These are phyloP conservation scores for Drosophila paracracens DNA, from an alignment of 2,888 invertebrate species.

Conservation along the genomic window DNA sequence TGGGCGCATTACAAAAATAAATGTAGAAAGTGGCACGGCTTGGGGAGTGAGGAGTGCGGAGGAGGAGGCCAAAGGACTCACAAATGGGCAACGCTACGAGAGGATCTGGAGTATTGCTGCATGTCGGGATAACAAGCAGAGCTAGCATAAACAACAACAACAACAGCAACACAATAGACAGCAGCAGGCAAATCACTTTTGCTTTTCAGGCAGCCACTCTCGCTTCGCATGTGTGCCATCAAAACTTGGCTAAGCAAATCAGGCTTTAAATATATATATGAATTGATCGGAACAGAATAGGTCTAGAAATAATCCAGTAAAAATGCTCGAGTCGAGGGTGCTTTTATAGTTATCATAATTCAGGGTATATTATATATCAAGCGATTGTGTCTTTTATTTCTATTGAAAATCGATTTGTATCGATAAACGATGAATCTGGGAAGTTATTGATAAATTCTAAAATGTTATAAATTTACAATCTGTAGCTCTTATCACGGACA, in stretches of 20 bases:
- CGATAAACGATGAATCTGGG: background rate
- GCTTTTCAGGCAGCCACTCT: background rate
- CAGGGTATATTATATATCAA: no score
- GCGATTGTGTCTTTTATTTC: background rate
- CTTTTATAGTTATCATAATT: background rate
- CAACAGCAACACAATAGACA: background rate
- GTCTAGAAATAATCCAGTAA: background rate
- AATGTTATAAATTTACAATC: accelerated
- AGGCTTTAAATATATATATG: background rate
- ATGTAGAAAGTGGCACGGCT: background rate
- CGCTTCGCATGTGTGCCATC: background rate
- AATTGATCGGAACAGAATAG: background rate
- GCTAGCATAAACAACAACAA: background rate
- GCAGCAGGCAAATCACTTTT: conserved; percentile 8
- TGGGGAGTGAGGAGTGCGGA: background rate
- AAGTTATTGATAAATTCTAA: background rate
- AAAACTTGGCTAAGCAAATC: background rate
- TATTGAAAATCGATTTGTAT: background rate
- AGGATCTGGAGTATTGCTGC: conserved; percentile 4
- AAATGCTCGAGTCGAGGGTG: background rate
- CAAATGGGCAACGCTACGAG: background rate
- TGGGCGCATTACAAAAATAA: conserved; percentile 24
- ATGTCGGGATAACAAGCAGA: conserved; percentile 14
- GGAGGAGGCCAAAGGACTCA: background rate
- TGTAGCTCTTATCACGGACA: background rate